phyloP scores from a whole-genome alignment of 2,113 vertebrate genomes.

The Gymnorhina tibicen region DNA sequence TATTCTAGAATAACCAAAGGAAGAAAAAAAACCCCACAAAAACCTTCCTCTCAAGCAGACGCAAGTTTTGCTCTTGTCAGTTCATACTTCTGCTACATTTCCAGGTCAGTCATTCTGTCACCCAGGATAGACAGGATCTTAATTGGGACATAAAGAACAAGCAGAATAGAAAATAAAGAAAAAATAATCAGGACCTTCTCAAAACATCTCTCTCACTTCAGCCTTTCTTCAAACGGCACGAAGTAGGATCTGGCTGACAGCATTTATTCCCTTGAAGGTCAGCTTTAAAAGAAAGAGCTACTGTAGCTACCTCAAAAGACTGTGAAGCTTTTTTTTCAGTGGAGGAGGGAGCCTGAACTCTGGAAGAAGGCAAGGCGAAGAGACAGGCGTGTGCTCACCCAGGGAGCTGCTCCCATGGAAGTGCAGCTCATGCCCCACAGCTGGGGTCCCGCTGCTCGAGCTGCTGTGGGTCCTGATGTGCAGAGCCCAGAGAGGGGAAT shows the following conservation, averaged over 20 bases:
- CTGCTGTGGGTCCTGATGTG: neutral
- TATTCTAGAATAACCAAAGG: neutral
- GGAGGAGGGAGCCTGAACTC: neutral
- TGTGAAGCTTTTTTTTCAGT: neutral
- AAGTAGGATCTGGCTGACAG: neutral
- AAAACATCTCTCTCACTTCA: neutral
- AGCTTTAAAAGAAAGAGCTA: neutral
- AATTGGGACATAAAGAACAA: neutral
- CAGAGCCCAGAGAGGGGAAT: neutral
- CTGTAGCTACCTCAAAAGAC: neutral
- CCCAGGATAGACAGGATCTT: neutral
- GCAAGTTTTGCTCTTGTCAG: neutral
- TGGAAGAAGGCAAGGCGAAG: neutral
- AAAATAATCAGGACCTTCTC: neutral
- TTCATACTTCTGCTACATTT: neutral
- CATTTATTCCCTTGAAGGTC: neutral
- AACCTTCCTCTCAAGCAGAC: neutral
- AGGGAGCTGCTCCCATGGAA: neutral
- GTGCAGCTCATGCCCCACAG: neutral
- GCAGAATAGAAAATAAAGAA: neutral
- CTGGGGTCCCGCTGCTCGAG: accelerated
- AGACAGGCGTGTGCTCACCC: neutral
- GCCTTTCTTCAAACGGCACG: neutral
- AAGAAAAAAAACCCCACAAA: neutral
- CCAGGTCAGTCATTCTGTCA: neutral